A percentile compares a stretch with the other conserved stretches of the same genome.
Evolutionary conservation across 2,888 invertebrate genomes (phyloP).

Genomic region (Diarsia dahlii): DNA sequence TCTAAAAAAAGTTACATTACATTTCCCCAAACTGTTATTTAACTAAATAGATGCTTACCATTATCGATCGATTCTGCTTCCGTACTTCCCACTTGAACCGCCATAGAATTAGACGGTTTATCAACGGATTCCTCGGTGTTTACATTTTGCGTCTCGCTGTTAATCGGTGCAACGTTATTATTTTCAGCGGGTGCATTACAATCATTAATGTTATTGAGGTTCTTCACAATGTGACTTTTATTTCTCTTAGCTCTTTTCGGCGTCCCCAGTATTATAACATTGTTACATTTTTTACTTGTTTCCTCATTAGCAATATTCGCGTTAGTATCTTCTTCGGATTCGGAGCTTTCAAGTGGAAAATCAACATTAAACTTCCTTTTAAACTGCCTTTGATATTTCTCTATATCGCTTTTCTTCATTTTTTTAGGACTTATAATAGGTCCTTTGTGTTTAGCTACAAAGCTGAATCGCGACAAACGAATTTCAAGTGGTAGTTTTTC

Average conservation of each 20-base stretch:
- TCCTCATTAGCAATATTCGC: slow-evolving; percentile 33
- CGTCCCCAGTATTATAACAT: slow-evolving; percentile 72
- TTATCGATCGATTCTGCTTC: slow-evolving; percentile 69
- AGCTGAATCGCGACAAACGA: slow-evolving; percentile 86
- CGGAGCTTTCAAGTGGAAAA: slow-evolving; percentile 74
- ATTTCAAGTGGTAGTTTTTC: slow-evolving; percentile 73
- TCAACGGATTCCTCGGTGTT: slow-evolving; percentile 38
- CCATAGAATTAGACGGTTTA: slow-evolving; percentile 72
- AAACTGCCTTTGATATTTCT: slow-evolving; percentile 75
- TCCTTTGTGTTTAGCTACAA: slow-evolving; percentile 85
- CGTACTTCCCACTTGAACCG: slow-evolving; percentile 76
- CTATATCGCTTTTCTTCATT: slow-evolving; percentile 73
- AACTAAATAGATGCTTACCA: slow-evolving; percentile 35
- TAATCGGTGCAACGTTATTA: slow-evolving; percentile 6
- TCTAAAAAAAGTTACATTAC: not conserved
- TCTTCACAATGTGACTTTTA: slow-evolving; percentile 7
- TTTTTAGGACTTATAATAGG: slow-evolving; percentile 80
- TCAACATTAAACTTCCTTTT: slow-evolving; percentile 79
- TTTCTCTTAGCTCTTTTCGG: slow-evolving; percentile 64
- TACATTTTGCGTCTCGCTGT: slow-evolving; percentile 15
- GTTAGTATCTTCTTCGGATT: slow-evolving; percentile 71
- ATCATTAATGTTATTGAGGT: slow-evolving; percentile 10
- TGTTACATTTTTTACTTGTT: slow-evolving; percentile 60
- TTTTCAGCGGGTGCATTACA: slow-evolving; percentile 6
- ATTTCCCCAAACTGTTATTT: not conserved